Evolutionary conservation across 2,113 vertebrate genomes (phyloP), one percentile per base, ranked within the genome.

Genomic region (Fulica atra): DNA sequence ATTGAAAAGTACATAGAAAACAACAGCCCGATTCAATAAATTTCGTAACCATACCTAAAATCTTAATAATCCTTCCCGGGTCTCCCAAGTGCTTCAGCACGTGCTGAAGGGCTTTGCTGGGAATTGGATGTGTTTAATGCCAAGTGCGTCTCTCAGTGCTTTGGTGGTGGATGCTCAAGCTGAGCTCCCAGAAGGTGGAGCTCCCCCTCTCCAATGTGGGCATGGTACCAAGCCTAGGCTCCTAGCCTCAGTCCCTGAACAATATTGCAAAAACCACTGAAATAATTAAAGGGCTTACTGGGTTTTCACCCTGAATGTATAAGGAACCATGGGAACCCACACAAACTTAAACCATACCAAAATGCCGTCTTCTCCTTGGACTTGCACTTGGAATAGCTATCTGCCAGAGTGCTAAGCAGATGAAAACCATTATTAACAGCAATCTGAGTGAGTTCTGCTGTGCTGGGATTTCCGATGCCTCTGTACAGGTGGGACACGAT

Each of bases 151-250:
- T 46, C 44, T 7, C 6, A 12, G 60, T 28, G 76, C 53, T 70
- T 51, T 60, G 11, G 31, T 46, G 65, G 33, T 10, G 13, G 38
- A 42, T 44, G 40, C 54, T 68, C 28, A 76, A n/a, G 70, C 31
- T 61, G 48, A 71, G 14, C 33, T 46, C 44, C 35, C 36, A 50
- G 57, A 51, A 53, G 4, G 26, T 48, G 19, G 14, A 93, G 38
- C 42, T 11, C n/a, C 21, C 7, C 0, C 0, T 61, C 16, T 84
- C 54, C 24, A 23, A 50, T 12, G 29, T 5, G 9, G 11, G 2
- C 33, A 56, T 1, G 20, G 42, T n/a, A 44, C 44, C 17, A 11
- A 0, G 3, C 7, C 24, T 44, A 1, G 0, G 16, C 48, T 61
- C 59, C 28, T 50, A 81, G 54, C n/a, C 80, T 88, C 44, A 29